Conservation (phyloP, 2,797 vertebrate species). For the Lerista edwardsae region DNA sequence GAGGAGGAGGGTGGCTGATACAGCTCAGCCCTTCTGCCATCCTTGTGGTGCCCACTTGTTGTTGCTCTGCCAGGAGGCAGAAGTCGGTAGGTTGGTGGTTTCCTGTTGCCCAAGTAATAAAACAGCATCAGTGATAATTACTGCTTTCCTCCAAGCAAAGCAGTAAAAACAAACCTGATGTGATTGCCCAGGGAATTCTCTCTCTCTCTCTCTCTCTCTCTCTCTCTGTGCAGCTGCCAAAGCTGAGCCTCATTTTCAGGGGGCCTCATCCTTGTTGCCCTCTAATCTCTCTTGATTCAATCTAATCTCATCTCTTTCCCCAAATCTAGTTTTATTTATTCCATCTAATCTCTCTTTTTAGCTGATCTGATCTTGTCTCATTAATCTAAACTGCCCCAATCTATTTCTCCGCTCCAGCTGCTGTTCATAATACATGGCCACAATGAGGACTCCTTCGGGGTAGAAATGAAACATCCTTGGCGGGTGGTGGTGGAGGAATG, state of each 20-base stretch:
- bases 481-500: too few relatives aligned
- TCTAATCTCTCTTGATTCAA: neutral
- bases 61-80: neutral
- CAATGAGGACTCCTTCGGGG: too few relatives aligned
- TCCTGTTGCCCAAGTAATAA: neutral
- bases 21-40: neutral
- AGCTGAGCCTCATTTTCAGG: neutral
- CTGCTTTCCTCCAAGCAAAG: neutral
- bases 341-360: slow-evolving; percentile 18
- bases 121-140: slow-evolving; percentile 5
- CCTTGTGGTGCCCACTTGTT: neutral
- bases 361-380: slow-evolving; percentile 12
- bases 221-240: too few relatives aligned
- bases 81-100: neutral
- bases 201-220: neutral
- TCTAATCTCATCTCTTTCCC: slow-evolving; percentile 8
- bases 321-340: slow-evolving; percentile 15
- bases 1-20: neutral
- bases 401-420: neutral
- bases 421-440: neutral
- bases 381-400: slow-evolving; percentile 19
- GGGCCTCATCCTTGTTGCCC: neutral
- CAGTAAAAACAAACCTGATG: neutral
- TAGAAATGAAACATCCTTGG: neutral
- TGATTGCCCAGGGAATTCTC: neutral